Base-by-base conservation (phyloP, 2,797 vertebrate species). In the Lacerta viridis region DNA sequence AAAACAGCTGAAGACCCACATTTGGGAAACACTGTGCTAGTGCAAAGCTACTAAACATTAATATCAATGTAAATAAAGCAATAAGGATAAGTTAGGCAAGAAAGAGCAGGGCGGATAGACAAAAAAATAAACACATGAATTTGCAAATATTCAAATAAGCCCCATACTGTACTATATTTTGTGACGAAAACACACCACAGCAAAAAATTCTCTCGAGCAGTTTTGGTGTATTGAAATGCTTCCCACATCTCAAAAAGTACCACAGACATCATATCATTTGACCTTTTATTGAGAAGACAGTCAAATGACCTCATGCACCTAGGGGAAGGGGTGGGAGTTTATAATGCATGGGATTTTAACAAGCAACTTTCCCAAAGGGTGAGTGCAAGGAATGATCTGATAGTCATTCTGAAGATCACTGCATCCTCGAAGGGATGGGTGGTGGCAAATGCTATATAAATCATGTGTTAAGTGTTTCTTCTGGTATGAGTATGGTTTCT, bases 291-390 rank as follows among this genome's bases (percentile, higher is more conserved):
- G 91, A 83, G 83, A 93, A 92, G 87, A 59, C 39, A 85, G 86
- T 25, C 11, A 61, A 78, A 84, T 93, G 94, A 94, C 90, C 87
- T 92, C 94, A 91, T 87, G 50, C 27, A 87, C 88, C 86, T 86
- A 89, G 83, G 92, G 85, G 89, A 95, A 87, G 93, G 95, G 92
- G 95, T 80, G 92, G 76, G 84, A 93, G 80, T 77, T 83, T 85
- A 68, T 2, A 79, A 68, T 0, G 84, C 81, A 85, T 20, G 83
- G 27, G 78, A 77, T 39, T 87, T 50, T 25, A 87, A 43, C 85
- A 87, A 74, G 64, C 83, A 90, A 86, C 15, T 77, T 88, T 85
- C 86, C 89, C 90, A 83, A 81, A 80, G 79, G 36, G 3, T 2
- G 17, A 64, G 72, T 92, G 90, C 80, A 94, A 94, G 87, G 29